Percentiles rank a stretch among this genome's conserved stretches.
Evolutionary conservation across 1,140 invertebrate species (phyloP).

Genomic region (Pachypsylla venusta): DNA sequence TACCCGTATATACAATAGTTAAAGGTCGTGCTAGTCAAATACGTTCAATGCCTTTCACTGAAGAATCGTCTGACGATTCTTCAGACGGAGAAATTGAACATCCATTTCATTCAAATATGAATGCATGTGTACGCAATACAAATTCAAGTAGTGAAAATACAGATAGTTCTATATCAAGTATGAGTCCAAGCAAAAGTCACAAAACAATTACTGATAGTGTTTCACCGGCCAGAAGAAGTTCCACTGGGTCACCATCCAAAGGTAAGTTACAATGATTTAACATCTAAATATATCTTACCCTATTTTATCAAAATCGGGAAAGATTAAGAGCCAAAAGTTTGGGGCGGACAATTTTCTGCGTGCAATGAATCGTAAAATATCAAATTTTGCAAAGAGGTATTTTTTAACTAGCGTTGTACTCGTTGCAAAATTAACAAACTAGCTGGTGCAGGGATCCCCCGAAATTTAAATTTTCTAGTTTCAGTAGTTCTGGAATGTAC

Average conservation of each 20-base stretch:
- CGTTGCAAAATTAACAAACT: too few species aligned
- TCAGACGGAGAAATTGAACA: slow-evolving; percentile 64
- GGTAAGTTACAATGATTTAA: slow-evolving; percentile 52
- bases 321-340: too few species aligned
- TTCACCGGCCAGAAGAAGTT: slow-evolving; percentile 67
- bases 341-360: too few species aligned
- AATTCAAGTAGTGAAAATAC: slow-evolving; percentile 33
- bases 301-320: too few species aligned
- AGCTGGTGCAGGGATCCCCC: too few species aligned
- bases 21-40: slow-evolving; percentile 90
- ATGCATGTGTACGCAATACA: slow-evolving; percentile 31
- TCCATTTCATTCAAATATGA: slow-evolving; percentile 22
- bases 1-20: slow-evolving; percentile 89
- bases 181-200: slow-evolving; percentile 67
- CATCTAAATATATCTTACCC: too few species aligned
- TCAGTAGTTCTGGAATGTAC: too few species aligned
- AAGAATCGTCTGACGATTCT: slow-evolving; percentile 87
- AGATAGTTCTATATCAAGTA: slow-evolving; percentile 35
- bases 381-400: too few species aligned
- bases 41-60: slow-evolving; percentile 83
- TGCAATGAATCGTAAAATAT: too few species aligned
- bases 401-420: too few species aligned
- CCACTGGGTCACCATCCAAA: slow-evolving; percentile 66
- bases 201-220: slow-evolving; percentile 63
- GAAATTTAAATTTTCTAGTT: too few species aligned